Percentiles rank a stretch among this genome's conserved stretches.
phyloP scores from a whole-genome alignment of 2,113 vertebrate genomes.

The Eudyptes chrysolophus region DNA sequence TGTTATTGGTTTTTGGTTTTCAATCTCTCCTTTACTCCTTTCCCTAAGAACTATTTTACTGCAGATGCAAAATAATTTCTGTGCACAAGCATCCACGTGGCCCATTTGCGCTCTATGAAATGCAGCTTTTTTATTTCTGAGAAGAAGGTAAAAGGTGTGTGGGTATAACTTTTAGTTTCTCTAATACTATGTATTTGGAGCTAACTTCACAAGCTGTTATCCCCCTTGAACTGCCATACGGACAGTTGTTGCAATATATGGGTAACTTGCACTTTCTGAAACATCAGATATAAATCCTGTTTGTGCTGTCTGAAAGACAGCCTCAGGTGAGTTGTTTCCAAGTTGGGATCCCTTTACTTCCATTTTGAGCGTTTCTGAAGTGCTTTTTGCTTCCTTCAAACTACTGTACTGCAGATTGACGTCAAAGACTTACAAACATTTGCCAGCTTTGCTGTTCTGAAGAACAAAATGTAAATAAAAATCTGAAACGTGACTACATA shows the following conservation, averaged over 20 bases:
- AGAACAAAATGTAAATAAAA: neutral
- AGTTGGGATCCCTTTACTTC: neutral
- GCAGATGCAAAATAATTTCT: neutral
- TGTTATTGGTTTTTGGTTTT: accelerated
- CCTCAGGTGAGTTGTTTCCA: neutral
- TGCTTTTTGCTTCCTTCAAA: neutral
- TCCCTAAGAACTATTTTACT: neutral
- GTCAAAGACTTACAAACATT: neutral
- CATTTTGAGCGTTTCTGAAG: neutral
- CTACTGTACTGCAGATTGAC: neutral
- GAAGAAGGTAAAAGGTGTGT: neutral
- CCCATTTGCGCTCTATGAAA: neutral
- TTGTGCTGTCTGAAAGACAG: neutral
- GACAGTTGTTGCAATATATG: neutral
- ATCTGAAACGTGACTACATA: neutral
- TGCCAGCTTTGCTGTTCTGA: neutral
- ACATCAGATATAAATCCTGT: neutral
- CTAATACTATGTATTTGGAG: neutral
- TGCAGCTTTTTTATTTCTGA: neutral
- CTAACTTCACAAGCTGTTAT: neutral
- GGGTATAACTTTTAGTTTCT: neutral
- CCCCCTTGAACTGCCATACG: neutral
- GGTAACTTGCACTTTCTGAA: neutral
- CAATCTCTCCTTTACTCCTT: neutral
- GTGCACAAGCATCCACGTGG: neutral